Evolutionary conservation across 2,888 invertebrate species (phyloP).

Genomic region (Xestia rhomboidea): DNA sequence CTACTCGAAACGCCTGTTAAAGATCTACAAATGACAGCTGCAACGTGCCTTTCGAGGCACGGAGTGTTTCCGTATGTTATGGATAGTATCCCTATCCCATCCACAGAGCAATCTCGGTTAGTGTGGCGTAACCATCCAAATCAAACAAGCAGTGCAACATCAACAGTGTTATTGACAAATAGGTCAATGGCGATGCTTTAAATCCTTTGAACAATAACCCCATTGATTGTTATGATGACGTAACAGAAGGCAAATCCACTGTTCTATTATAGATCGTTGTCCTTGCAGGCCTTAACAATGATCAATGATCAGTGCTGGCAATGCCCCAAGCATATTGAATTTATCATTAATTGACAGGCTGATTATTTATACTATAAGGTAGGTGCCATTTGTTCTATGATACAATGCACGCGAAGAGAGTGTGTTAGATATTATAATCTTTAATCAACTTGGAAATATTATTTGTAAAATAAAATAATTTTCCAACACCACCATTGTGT

Average conservation of each 20-base stretch:
- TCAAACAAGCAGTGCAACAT: neutral
- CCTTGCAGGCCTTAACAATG: constrained; percentile 46
- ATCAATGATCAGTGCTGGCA: constrained; percentile 47
- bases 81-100: neutral
- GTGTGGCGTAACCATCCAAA: neutral
- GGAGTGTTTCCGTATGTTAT: neutral
- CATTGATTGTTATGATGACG: constrained; percentile 34
- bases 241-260: constrained; percentile 1
- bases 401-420: neutral
- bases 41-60: neutral
- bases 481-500: no score
- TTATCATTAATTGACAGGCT: constrained; percentile 30
- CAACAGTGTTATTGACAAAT: neutral
- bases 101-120: neutral
- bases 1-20: neutral
- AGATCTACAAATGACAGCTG: neutral
- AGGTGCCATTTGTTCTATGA: constrained; percentile 4
- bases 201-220: constrained; percentile 12
- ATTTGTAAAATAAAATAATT: no score
- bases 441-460: neutral
- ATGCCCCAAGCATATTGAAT: constrained; percentile 45
- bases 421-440: neutral
- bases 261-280: constrained; percentile 30
- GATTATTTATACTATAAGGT: constrained; percentile 30
- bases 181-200: neutral